Evolutionary conservation across 2,797 vertebrate species (phyloP).

Genomic region (Hirundo rustica): DNA sequence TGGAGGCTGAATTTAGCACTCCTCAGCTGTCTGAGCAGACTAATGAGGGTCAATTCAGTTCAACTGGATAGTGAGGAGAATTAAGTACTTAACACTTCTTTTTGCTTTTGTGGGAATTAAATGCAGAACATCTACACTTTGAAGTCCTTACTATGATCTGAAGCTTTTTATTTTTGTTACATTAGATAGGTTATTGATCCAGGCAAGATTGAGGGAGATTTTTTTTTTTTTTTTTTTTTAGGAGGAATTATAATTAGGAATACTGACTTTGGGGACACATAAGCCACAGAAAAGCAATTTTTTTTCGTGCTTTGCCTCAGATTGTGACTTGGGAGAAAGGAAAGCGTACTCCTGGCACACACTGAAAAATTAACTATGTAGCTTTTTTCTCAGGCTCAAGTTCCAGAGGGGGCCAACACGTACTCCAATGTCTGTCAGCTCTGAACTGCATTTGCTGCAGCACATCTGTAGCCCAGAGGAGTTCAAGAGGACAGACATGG

Average conservation of each 20-base stretch:
- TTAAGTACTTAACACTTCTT: not conserved
- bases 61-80: not conserved
- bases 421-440: not conserved
- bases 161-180: not conserved
- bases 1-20: not conserved
- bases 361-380: not conserved
- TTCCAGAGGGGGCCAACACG: not conserved
- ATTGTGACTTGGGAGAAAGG: not conserved
- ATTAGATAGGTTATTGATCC: not conserved
- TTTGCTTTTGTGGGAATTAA: not conserved
- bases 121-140: not conserved
- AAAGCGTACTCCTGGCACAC: not conserved
- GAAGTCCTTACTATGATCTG: not conserved
- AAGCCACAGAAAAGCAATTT: not conserved
- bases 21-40: not conserved
- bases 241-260: not conserved
- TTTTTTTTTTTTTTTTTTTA: not conserved
- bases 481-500: not conserved
- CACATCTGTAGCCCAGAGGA: not conserved
- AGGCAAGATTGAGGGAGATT: not conserved
- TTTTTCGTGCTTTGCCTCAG: not conserved
- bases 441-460: not conserved
- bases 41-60: not conserved
- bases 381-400: not conserved
- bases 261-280: accelerated